Conservation (phyloP, 64 coral and sea anemone genomes). For the Pocillopora verrucosa region DNA sequence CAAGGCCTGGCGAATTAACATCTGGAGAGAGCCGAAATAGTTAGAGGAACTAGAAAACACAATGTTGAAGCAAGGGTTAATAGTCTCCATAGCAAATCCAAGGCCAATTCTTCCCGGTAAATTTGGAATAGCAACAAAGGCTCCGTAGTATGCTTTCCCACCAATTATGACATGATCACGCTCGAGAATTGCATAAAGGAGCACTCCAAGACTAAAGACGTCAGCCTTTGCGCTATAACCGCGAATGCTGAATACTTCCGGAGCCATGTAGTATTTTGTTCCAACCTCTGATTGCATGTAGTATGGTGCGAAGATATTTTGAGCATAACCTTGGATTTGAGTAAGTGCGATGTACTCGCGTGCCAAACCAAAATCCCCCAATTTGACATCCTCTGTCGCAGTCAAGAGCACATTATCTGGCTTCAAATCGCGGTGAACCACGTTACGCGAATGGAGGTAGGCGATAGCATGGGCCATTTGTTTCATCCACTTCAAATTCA, state of each 20-base stretch:
- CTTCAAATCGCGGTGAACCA: constrained; percentile 54
- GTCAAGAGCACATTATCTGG: constrained; percentile 50
- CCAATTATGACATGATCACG: constrained; percentile 11
- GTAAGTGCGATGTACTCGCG: constrained; percentile 23
- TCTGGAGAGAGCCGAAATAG: constrained; percentile 8
- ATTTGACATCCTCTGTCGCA: not conserved
- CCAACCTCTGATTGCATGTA: constrained; percentile 35
- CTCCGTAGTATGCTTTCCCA: constrained; percentile 60
- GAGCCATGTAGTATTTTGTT: constrained; percentile 27
- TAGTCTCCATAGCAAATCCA: constrained; percentile 22
- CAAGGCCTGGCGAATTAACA: constrained; percentile 35
- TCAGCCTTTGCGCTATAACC: constrained; percentile 62
- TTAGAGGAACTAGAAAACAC: constrained; percentile 3
- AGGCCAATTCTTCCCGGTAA: too few relatives aligned
- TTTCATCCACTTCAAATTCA: constrained; percentile 19
- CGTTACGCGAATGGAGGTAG: not conserved
- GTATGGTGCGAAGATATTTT: not conserved
- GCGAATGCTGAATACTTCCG: constrained; percentile 46
- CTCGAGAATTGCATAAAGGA: constrained; percentile 41
- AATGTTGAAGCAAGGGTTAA: not conserved
- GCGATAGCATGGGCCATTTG: constrained; percentile 13
- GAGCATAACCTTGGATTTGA: too few relatives aligned
- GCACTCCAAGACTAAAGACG: constrained; percentile 54
- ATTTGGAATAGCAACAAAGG: not conserved
- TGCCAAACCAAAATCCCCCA: constrained; percentile 45